A percentile compares a stretch with the other conserved stretches of the same genome.
Conservation (phyloP, 2,888 invertebrate species). For the Ferdinandea cuprea region DNA sequence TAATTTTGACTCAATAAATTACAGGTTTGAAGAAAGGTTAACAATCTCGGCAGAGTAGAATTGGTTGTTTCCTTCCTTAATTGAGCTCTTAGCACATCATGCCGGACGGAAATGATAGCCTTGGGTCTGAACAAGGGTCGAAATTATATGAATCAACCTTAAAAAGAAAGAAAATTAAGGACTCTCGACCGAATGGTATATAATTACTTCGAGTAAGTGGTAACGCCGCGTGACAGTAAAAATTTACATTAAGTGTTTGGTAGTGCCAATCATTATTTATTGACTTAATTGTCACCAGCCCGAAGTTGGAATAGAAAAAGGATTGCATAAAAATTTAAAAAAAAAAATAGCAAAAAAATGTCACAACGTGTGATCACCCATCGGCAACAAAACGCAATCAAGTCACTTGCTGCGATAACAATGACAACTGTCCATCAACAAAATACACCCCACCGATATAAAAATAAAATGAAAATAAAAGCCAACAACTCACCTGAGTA, state of each 20-base stretch:
- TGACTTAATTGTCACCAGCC: neutral
- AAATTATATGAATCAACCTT: neutral
- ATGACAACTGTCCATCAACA: neutral
- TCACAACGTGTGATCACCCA: no score
- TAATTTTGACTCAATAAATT: conserved; percentile 45
- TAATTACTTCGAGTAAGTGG: conserved; percentile 28
- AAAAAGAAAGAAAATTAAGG: neutral
- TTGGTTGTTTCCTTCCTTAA: conserved; percentile 22
- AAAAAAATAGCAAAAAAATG: no score
- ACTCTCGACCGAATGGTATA: neutral
- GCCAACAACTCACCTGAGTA: conserved; percentile 85
- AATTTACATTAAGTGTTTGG: no score
- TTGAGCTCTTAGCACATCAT: conserved; percentile 29
- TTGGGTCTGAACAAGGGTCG: neutral
- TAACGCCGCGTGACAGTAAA: no score
- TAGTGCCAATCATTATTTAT: no score
- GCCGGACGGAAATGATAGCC: conserved; percentile 23
- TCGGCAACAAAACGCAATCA: no score
- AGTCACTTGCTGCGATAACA: no score
- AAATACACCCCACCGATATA: neutral
- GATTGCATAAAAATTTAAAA: no score
- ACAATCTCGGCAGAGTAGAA: neutral
- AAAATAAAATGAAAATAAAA: neutral
- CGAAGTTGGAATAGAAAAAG: no score
- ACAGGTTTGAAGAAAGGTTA: conserved; percentile 22